Percentiles rank a stretch among this genome's conserved stretches.
Evolutionary conservation across 2,888 invertebrate genomes (phyloP).

Genomic region (Lottia gigantea): DNA sequence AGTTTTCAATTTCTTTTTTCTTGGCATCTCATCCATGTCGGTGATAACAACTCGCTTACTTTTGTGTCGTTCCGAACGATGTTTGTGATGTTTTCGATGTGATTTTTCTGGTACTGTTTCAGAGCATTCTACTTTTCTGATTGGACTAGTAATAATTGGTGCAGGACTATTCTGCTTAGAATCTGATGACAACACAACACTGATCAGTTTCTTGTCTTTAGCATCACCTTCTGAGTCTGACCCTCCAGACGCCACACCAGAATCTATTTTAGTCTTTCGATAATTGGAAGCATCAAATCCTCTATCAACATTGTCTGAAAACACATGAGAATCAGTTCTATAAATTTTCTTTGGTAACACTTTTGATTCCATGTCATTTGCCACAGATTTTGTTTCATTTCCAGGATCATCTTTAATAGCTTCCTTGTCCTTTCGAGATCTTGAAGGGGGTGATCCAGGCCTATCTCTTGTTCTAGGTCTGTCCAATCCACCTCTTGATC

Average conservation of each 20-base stretch:
- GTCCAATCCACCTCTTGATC: not conserved
- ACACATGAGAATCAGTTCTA: not conserved
- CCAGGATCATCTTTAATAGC: not conserved
- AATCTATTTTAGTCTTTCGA: not conserved
- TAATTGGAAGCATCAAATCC: conserved; percentile 3
- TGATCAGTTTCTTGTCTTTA: conserved; percentile 21
- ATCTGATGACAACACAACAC: conserved; percentile 21
- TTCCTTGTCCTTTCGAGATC: not conserved
- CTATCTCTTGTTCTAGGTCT: not conserved
- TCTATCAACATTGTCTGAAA: conserved; percentile 1
- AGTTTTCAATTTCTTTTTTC: not conserved
- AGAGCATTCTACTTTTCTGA: not conserved
- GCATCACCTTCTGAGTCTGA: not conserved
- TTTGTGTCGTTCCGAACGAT: not conserved
- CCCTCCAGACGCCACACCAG: not conserved
- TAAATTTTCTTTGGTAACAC: not conserved
- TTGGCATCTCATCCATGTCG: not conserved
- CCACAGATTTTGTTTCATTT: not conserved
- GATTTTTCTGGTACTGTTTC: conserved; percentile 11
- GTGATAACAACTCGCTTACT: not conserved
- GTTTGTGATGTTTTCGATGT: not conserved
- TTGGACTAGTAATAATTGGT: not conserved
- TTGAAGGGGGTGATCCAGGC: not conserved
- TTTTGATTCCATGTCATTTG: no score
- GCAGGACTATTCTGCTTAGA: not conserved